Percentiles rank a stretch among this genome's conserved stretches.
These are phyloP conservation scores for Strongylocentrotus purpuratus DNA, from an alignment of 35 echinoderm and acorn worm genomes.

Conservation along the genomic window DNA sequence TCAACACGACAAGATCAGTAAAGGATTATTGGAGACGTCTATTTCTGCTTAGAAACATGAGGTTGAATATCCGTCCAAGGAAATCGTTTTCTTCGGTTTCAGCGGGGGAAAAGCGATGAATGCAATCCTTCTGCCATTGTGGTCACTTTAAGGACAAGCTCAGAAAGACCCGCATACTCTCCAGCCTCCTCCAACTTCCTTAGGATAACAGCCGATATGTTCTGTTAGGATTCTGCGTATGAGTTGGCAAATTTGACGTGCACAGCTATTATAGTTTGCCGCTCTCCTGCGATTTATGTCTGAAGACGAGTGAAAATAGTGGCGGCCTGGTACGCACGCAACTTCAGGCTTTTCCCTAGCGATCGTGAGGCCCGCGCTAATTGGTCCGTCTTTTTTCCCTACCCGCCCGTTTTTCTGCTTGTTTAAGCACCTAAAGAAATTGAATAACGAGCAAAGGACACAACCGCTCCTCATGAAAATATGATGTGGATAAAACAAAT, in stretches of 20 bases:
- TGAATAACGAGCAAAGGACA: too few species aligned
- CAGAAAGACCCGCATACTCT: background rate
- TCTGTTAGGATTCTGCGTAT: too few species aligned
- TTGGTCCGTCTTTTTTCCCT: background rate
- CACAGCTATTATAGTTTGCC: background rate
- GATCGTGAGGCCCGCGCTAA: background rate
- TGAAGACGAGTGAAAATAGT: background rate
- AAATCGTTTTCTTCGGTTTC: background rate
- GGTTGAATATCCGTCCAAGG: background rate
- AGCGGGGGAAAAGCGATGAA: background rate
- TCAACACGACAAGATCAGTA: too few species aligned
- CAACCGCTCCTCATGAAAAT: too few species aligned
- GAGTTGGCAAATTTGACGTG: background rate
- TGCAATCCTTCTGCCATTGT: background rate
- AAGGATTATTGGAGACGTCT: too few species aligned
- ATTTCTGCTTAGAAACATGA: background rate
- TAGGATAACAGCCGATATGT: too few species aligned
- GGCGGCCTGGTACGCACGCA: background rate
- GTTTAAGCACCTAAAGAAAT: too few species aligned
- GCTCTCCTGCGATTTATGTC: background rate
- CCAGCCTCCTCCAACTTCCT: background rate
- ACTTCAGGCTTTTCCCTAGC: background rate
- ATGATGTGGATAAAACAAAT: too few species aligned
- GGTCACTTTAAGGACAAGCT: background rate
- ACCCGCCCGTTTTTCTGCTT: background rate